Base-by-base conservation (phyloP, 2,888 invertebrate species). In the Caenorhabditis macrosperma region DNA sequence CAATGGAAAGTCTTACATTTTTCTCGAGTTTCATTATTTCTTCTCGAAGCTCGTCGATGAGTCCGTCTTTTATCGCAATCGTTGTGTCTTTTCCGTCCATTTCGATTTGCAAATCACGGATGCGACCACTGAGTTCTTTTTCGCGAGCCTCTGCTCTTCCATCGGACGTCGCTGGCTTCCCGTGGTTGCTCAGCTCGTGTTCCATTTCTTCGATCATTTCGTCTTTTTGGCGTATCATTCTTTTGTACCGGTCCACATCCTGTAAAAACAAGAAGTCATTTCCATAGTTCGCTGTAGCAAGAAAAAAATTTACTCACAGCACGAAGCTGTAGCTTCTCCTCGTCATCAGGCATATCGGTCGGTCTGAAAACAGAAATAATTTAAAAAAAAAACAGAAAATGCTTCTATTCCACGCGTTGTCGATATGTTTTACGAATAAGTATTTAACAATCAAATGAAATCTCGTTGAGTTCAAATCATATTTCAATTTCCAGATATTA, bases 181-280 rank as follows among this genome's bases (percentile, higher is more conserved):
- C 59, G 2, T 28, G 26, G 22, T 26, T 52, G 20, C 35, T 61
- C n/a, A 78, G 35, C n/a, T 78, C 78, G 15, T 55, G 17, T 33
- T 78, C 78, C 67, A 78, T 63, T 28, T 78, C 78, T 44, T 78
- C 72, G n/a, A 78, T 72, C 67, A 78, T 78, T 20, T 72, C 78
- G 20, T 78, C 78, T 63, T 72, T 72, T 20, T 67, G 61, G n/a
- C 61, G 54, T 5, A 78, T 33, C 24, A 54, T 38, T 48, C 30
- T 46, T 71, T 44, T 54, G 17, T 38, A 26, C 1, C 72, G 41
- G 24, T 78, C 72, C 4, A 78, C 48, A 33, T 78, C 78, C 67
- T 77, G 41, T 5, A 55, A 41, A n/a, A 4, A 24, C 33, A 30
- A 54, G n/a, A 1, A 15, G n/a, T 33, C 41, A 60, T 35, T 75